A percentile compares a stretch with the other conserved stretches of the same genome.
Evolutionary conservation across 1,140 invertebrate species (phyloP).

Genomic region (Diplogasteroides magnus): DNA sequence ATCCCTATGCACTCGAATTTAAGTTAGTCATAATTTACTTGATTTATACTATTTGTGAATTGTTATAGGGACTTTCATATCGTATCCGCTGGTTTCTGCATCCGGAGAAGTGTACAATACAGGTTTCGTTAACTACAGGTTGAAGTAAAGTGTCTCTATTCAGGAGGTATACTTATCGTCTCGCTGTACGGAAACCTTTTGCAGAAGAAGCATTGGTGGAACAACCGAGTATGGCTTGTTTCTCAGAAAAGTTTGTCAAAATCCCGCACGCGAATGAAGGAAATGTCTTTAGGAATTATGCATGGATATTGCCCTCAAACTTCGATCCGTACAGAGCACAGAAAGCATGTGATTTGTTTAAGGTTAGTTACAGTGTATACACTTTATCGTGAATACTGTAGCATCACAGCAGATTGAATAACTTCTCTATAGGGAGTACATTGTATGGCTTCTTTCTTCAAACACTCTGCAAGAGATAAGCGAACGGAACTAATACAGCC

Average conservation of each 20-base stretch:
- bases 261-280: neutral
- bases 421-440: constrained; percentile 19
- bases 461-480: constrained; percentile 32
- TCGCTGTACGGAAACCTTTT: constrained; percentile 21
- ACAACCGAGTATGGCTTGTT: constrained; percentile 23
- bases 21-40: neutral
- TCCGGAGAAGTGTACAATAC: constrained; percentile 31
- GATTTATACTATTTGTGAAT: constrained; percentile 2
- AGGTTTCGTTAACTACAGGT: constrained; percentile 22
- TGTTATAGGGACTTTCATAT: constrained; percentile 32
- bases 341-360: constrained; percentile 26
- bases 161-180: constrained; percentile 41
- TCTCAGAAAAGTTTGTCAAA: constrained; percentile 25
- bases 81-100: constrained; percentile 38
- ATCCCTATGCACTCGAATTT: constrained; percentile 16
- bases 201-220: constrained; percentile 18
- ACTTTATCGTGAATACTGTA: neutral
- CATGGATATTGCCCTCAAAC: constrained; percentile 37
- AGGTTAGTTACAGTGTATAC: neutral
- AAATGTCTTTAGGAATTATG: constrained; percentile 20
- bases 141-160: too few relatives aligned
- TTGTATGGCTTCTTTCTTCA: constrained; percentile 44
- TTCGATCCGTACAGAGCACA: constrained; percentile 29
- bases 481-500: constrained; percentile 8
- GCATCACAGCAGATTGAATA: neutral